Evolutionary conservation across 2,113 vertebrate genomes (phyloP).

Genomic region (Calidris pygmaea): DNA sequence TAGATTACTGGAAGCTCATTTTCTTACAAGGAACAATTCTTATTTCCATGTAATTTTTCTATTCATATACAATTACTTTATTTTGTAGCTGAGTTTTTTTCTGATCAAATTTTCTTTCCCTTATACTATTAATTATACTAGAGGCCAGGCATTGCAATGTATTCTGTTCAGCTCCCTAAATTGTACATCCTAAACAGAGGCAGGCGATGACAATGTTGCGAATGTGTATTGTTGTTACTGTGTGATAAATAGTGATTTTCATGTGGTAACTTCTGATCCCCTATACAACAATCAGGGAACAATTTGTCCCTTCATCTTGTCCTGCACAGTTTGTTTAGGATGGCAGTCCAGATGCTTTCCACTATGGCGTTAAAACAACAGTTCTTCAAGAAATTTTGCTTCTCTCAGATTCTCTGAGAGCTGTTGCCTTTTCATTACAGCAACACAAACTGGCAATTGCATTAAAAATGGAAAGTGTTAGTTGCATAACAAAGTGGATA

Average conservation of each 20-base stretch:
- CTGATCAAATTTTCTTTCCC: neutral
- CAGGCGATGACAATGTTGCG: neutral
- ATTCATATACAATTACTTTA: neutral
- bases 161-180: neutral
- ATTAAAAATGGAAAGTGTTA: neutral
- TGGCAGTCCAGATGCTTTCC: neutral
- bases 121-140: neutral
- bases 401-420: neutral
- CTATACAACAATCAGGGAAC: neutral
- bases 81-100: neutral
- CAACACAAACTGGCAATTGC: neutral
- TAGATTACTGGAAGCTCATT: neutral
- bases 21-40: neutral
- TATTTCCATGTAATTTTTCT: neutral
- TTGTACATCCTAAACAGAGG: neutral
- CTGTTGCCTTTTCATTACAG: neutral
- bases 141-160: neutral
- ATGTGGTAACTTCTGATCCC: neutral
- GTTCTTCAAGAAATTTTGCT: neutral
- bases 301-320: neutral
- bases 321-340: neutral
- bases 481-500: neutral
- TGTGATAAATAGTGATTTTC: neutral
- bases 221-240: neutral
- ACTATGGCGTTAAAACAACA: neutral